Evolutionary conservation across 2,113 vertebrate species (phyloP), one percentile per base, ranked within the genome.

Genomic region (Alexandromys fortis): DNA sequence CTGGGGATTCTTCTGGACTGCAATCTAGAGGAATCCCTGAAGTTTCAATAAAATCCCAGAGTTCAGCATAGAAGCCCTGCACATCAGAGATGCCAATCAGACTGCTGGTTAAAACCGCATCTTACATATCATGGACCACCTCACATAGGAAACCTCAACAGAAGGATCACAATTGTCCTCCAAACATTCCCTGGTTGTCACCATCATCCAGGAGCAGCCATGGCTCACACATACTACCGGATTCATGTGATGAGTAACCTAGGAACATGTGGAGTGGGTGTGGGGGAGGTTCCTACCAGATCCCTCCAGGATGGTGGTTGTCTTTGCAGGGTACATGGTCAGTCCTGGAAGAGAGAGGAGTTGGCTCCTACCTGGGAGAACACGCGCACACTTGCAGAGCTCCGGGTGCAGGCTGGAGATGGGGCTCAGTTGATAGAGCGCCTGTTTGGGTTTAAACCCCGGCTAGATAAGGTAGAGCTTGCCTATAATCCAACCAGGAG

Each of bases 161-260:
- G 83, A 92, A 91, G 88, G 67, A 33, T 61, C 86, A 91, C 93
- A 96, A 93, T 58, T 89, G 45, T 49, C 75, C 35, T 45, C 65
- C 95, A 95, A 97, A 90, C 92, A 76, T 30, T 93, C 76, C 35
- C 55, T 61, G 33, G 79, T 55, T 89, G 47, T 79, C 93, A 87
- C 89, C 42, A 17, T 81, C 82, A 58, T 16, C 78, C 61, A 95
- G 94, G 61, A 86, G 95, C 28, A 7, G 11, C 26, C 42, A 35
- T 35, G 21, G 45, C 33, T 70, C 45, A 77, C 33, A 1, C 22
- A 24, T 93, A 95, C 45, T 89, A 49, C 1, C 76, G 90, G 96
- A 89, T 91, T 97, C 96, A 88, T 96, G 94, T 97, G 97, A 97
- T 45, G 93, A 89, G 61, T 58, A 47, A 12, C 73, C 95, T 91